These are phyloP conservation scores for Margaritifera margaritifera DNA, from an alignment of 2,888 invertebrate genomes.

Conservation along the genomic window DNA sequence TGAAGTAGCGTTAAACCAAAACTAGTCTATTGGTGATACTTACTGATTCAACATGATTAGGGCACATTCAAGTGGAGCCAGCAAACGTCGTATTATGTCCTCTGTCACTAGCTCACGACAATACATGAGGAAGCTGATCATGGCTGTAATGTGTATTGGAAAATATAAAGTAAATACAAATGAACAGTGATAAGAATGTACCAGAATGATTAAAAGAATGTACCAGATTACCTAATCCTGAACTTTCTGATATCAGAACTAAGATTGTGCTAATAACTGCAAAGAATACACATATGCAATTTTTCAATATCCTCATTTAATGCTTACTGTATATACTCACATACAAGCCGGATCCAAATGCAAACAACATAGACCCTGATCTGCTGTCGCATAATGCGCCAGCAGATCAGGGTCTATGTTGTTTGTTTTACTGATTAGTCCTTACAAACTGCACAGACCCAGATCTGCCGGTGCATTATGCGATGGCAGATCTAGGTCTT, in stretches of 20 bases:
- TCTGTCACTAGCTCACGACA: conserved; percentile 91
- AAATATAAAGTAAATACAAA: neutral
- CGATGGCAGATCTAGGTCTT: too few relatives aligned
- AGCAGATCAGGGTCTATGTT: too few relatives aligned
- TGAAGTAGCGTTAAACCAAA: too few relatives aligned
- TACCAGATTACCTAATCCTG: neutral
- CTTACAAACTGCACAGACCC: too few relatives aligned
- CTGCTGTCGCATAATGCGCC: too few relatives aligned
- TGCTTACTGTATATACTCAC: too few relatives aligned
- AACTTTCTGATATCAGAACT: neutral
- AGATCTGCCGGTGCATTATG: too few relatives aligned
- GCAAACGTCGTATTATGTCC: conserved; percentile 89
- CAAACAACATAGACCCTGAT: too few relatives aligned
- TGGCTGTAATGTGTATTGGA: conserved; percentile 76
- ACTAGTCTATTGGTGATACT: conserved; percentile 63
- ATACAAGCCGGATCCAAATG: too few relatives aligned
- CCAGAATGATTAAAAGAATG: neutral
- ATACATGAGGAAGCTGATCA: conserved; percentile 93
- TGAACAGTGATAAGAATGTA: neutral
- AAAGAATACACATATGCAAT: too few relatives aligned
- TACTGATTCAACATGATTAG: conserved; percentile 95
- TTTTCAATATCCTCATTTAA: neutral
- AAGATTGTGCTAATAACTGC: too few relatives aligned
- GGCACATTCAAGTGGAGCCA: conserved; percentile 95
- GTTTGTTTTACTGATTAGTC: too few relatives aligned